These are phyloP conservation scores for Drosophila demipolita DNA, from an alignment of 2,888 invertebrate genomes.

Conservation along the genomic window DNA sequence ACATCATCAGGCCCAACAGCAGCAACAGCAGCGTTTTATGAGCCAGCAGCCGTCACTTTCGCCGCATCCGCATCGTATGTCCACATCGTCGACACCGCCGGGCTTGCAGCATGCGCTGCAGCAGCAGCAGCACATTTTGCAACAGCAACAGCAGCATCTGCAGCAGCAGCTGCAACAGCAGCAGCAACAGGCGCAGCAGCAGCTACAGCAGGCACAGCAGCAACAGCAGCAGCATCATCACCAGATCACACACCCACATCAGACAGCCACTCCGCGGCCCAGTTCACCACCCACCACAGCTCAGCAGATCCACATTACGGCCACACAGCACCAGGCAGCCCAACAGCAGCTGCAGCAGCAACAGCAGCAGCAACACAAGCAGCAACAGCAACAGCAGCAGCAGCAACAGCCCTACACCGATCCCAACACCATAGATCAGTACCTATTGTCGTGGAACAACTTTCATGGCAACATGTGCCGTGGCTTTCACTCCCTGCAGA, in stretches of 20 bases:
- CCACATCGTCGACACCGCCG: conserved; percentile 67
- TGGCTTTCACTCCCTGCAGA: conserved; percentile 90
- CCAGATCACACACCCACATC: conserved; percentile 69
- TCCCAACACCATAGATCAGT: conserved; percentile 86
- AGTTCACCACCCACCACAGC: conserved; percentile 80
- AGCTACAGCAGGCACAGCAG: conserved; percentile 57
- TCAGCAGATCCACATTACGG: conserved; percentile 81
- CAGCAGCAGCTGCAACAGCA: conserved; percentile 68
- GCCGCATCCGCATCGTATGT: conserved; percentile 75
- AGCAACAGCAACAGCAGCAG: conserved; percentile 71
- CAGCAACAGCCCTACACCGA: conserved; percentile 79
- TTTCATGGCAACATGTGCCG: conserved; percentile 91
- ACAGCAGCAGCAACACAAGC: conserved; percentile 74
- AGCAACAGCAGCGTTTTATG: conserved; percentile 72
- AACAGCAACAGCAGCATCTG: conserved; percentile 61
- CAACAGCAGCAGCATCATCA: conserved; percentile 64
- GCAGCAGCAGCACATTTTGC: conserved; percentile 74
- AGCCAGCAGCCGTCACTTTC: conserved; percentile 70
- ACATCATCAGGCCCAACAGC: conserved; percentile 69
- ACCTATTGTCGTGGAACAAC: conserved; percentile 91
- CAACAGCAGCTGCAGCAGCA: conserved; percentile 80
- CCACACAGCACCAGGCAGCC: conserved; percentile 80
- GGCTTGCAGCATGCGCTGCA: conserved; percentile 74
- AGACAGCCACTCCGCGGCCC: conserved; percentile 67
- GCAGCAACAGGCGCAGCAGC: conserved; percentile 69